Base-by-base conservation (phyloP, 2,113 vertebrate genomes). In the Scolopax mira region DNA sequence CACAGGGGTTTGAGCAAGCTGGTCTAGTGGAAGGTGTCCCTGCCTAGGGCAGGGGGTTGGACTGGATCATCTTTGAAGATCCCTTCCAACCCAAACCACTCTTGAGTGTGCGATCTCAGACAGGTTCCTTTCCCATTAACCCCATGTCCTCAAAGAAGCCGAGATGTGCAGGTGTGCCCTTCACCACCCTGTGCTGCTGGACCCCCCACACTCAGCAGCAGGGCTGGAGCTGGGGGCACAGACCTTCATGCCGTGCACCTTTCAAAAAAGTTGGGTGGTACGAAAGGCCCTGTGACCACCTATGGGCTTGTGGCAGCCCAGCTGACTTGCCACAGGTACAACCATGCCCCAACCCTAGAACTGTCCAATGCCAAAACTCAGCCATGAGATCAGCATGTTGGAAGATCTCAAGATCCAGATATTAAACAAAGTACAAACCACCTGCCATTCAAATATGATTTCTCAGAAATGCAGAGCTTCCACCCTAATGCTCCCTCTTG, bases 281-380 rank as follows among this genome's bases (percentile, higher is more conserved):
- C 0, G 0, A 31, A 39, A 58, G 4, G 1, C n/a, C 46, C 46
- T 6, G n/a, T 31, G 55, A 18, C 41, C 10, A 25, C 46, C 62
- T 15, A 27, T 1, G 33, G 66, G 35, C 25, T 28, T 33, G 35
- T 8, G 57, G 46, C n/a, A 66, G 54, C 24, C 30, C 4, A 8
- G 37, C 24, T 71, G 13, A n/a, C 48, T 48, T 27, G 30, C 7
- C 25, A 49, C 21, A 52, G 57, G 24, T 1, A 1, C 17, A 42
- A 18, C 39, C 1, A 2, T 41, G 19, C 31, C 46, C 33, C 2
- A 1, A 5, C 14, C 2, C 0, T 7, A 54, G 21, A 42, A 35
- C 37, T 1, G 0, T n/a, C 31, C 14, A 21, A 49, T 5, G 12
- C 39, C 55, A 23, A 35, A 10, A 11, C 31, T 14, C 61, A 49